Percentiles rank a stretch among this genome's conserved stretches.
Conservation (phyloP, 2,113 vertebrate genomes). For the Clarias gariepinus region DNA sequence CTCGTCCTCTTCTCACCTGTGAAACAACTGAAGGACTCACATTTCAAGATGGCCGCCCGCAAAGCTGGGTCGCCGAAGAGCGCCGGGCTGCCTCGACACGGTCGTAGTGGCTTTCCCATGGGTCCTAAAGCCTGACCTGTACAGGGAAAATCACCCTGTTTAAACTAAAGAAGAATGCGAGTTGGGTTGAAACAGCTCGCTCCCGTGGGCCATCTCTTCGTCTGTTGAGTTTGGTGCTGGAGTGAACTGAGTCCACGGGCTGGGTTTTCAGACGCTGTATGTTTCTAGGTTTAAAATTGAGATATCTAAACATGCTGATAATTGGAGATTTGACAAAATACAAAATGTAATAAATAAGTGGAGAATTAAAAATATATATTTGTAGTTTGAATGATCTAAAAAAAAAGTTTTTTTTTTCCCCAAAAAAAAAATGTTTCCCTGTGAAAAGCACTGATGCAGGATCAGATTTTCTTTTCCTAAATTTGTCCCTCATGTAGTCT, state of each 20-base stretch:
- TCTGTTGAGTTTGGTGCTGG: background rate
- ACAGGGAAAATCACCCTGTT: background rate
- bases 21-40: conserved; percentile 47
- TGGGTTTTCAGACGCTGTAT: background rate
- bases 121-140: background rate
- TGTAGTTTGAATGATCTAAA: background rate
- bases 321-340: background rate
- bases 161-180: background rate
- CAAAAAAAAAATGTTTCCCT: background rate
- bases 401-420: too few species aligned
- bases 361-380: background rate
- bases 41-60: conserved; percentile 33
- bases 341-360: background rate
- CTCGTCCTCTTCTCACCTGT: background rate
- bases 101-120: background rate
- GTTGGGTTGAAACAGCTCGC: background rate
- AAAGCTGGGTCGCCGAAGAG: conserved; percentile 48
- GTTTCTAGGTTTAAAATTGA: background rate
- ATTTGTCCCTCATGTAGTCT: too few species aligned
- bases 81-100: background rate
- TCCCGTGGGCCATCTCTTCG: too few species aligned
- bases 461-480: background rate
- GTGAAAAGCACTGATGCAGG: background rate
- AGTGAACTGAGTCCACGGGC: background rate
- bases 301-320: background rate